Evolutionary conservation across 1,140 invertebrate species (phyloP).

Genomic region (Mamestra configurata): DNA sequence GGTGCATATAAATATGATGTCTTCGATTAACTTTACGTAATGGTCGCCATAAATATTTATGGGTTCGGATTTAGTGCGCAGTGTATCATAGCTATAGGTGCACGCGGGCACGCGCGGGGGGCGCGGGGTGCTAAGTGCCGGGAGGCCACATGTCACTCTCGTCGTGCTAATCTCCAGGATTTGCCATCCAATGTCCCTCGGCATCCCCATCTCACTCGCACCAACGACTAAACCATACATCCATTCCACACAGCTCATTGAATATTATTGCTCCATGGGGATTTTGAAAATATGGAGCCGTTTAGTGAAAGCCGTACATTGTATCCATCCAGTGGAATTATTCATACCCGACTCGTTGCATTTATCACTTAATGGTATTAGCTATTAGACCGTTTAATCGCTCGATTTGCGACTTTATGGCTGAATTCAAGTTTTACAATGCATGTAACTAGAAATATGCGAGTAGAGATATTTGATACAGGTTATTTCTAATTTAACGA

Average conservation of each 20-base stretch:
- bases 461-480: too few relatives aligned
- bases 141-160: constrained; percentile 86
- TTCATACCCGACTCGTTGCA: constrained; percentile 84
- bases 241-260: constrained; percentile 84
- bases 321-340: constrained; percentile 86
- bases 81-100: constrained; percentile 58
- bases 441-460: constrained; percentile 22
- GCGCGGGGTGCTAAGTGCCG: constrained; percentile 82
- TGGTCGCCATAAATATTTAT: constrained; percentile 58
- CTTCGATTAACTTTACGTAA: constrained; percentile 49
- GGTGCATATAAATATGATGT: constrained; percentile 33
- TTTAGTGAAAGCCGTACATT: constrained; percentile 87
- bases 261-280: constrained; percentile 88
- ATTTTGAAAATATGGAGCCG: constrained; percentile 88
- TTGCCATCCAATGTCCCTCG: constrained; percentile 83
- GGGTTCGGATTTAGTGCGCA: constrained; percentile 46
- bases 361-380: constrained; percentile 88
- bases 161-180: constrained; percentile 86
- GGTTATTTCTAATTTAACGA: too few relatives aligned
- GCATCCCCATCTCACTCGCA: constrained; percentile 69
- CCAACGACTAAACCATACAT: constrained; percentile 65
- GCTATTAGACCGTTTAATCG: constrained; percentile 85
- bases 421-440: constrained; percentile 55
- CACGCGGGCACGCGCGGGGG: constrained; percentile 50
- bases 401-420: constrained; percentile 83